These are phyloP conservation scores for Esox niger DNA, from an alignment of 2,113 vertebrate species.

Conservation along the genomic window DNA sequence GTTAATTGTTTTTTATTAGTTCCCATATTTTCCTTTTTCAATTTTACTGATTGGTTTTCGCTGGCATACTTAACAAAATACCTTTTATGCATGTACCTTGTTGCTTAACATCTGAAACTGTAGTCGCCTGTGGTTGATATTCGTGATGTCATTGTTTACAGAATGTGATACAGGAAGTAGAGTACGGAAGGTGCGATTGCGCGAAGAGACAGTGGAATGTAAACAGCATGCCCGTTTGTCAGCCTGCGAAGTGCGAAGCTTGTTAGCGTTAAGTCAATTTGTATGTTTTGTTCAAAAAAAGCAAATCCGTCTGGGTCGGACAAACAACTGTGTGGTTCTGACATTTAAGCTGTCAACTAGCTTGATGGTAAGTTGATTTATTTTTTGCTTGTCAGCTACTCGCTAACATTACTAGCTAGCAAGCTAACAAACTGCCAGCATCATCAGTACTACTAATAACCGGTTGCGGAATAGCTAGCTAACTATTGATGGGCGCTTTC, in stretches of 20 bases:
- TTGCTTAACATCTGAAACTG: neutral
- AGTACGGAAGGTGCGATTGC: neutral
- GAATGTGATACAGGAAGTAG: neutral
- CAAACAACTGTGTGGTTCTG: too few relatives aligned
- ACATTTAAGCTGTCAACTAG: neutral
- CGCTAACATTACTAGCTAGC: neutral
- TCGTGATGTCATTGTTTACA: constrained; percentile 29
- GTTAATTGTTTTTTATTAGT: too few relatives aligned
- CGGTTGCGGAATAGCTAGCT: too few relatives aligned
- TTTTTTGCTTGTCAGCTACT: neutral
- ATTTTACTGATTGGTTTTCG: too few relatives aligned
- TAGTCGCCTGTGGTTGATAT: neutral
- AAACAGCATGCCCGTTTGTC: neutral
- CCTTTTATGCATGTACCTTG: too few relatives aligned
- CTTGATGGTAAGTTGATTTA: neutral
- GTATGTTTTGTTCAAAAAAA: neutral
- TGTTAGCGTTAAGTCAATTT: neutral
- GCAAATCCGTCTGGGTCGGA: too few relatives aligned
- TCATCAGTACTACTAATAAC: too few relatives aligned
- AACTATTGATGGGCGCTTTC: too few relatives aligned
- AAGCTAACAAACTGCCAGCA: neutral
- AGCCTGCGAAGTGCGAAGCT: neutral
- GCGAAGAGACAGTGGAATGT: constrained; percentile 1
- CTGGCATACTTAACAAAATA: too few relatives aligned
- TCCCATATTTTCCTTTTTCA: too few relatives aligned